Evolutionary conservation across 2,113 vertebrate species (phyloP), one percentile per base, ranked within the genome.

Genomic region (Chascanopsetta lugubris): DNA sequence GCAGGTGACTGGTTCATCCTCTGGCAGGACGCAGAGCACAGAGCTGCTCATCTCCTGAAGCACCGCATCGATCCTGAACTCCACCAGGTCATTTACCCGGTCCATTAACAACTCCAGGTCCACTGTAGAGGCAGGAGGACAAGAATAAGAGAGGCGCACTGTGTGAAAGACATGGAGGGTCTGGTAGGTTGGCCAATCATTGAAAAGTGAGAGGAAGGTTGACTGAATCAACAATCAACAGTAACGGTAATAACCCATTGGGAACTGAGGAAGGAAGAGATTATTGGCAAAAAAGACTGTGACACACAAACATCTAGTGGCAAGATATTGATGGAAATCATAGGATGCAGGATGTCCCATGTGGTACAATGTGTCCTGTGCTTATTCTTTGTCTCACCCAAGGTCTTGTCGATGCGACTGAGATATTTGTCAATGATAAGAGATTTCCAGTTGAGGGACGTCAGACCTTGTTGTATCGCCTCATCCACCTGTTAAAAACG

Each of bases 351-450:
- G 24, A 57, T 61, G 34, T 63, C n/a, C 51, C 10, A 68, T 38
- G 21, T 32, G 9, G 40, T 5, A 62, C 22, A 57, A n/a, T n/a
- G 54, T 21, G 45, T 73, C 51, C 21, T 60, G 7, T 22, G 32
- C 38, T n/a, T n/a, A 38, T 4, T 49, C 55, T 61, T 36, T 70
- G 60, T 32, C 90, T 91, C 86, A 98, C 97, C 90, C 26, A 98
- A 88, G 49, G 93, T 93, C 42, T 85, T 71, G 71, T 92, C 91
- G 50, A 94, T 87, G 0, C 42, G 74, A 69, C 85, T 78, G 25
- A 98, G 83, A 69, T 96, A 99, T 9, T 87, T 91, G 48, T 95
- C 93, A 61, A 95, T 95, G 82, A 95, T 96, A 71, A 96, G 74
- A 4, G 96, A 99, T 2, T 91, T 93, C 97, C 97, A 99, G 68